Conservation (phyloP, 2,113 vertebrate genomes). For the Pithys albifrons region DNA sequence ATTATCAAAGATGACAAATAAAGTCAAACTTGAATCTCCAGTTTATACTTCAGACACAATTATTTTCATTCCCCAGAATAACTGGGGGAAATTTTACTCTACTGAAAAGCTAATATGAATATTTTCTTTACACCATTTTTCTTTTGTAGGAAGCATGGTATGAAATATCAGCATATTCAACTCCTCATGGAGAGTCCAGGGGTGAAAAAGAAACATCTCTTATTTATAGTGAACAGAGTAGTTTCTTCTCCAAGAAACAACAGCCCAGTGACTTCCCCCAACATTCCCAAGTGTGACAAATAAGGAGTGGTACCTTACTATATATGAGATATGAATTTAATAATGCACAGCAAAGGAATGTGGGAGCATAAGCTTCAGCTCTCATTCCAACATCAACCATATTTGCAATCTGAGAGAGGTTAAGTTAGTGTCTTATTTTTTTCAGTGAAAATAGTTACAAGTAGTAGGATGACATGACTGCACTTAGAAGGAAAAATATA, state of each 20-base stretch:
- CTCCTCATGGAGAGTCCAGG: background rate
- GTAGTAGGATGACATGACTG: background rate
- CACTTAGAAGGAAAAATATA: background rate
- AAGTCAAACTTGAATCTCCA: background rate
- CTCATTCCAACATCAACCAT: background rate
- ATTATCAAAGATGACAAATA: background rate
- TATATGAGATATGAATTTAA: background rate
- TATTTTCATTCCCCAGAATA: background rate
- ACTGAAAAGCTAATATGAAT: background rate
- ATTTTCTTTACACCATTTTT: background rate
- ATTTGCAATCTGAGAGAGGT: rapidly evolving
- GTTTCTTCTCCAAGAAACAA: background rate
- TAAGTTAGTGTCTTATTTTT: background rate
- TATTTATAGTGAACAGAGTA: background rate
- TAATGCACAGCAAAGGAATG: background rate
- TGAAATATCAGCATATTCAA: background rate
- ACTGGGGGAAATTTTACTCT: background rate
- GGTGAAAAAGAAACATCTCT: background rate
- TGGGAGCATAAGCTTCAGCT: background rate
- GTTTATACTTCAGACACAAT: background rate
- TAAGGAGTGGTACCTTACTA: background rate
- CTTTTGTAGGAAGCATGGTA: background rate
- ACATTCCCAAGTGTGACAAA: background rate
- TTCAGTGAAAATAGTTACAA: background rate
- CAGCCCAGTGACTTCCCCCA: rapidly evolving